Evolutionary conservation across 1,140 invertebrate genomes (phyloP), one percentile per base, ranked within the genome.

Genomic region (Magallana ariakensis): DNA sequence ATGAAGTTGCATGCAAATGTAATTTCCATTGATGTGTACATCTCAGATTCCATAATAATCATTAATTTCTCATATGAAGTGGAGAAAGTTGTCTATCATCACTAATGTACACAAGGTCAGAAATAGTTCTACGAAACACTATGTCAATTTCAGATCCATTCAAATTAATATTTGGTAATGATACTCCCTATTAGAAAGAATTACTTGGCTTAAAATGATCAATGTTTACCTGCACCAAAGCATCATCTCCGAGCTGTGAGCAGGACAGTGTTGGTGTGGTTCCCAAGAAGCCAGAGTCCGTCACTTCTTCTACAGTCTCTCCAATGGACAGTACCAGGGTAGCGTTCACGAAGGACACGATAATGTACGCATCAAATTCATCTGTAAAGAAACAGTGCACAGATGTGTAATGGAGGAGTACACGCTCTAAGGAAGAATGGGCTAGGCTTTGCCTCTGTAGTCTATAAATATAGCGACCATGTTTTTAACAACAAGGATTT

Each of bases 261-360:
- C 99, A 99, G 83, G 97, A 98, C 0, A 99, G 95, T 0, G 99
- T 99, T 0, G 98, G 99, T 0, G 99, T 99, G 1, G 99, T 99
- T 87, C 99, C 99, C 83, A 99, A 95, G 94, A 99, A 99, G 56
- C 99, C 99, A 83, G 99, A 99, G 95, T 99, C 99, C 8, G 99
- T 99, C 1, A 99, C 99, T 97, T 99, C 99, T 95, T 99, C 99
- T 56, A 99, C 99, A 89, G 99, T 99, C 95, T 99, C 99, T 89
- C 99, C 99, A 94, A 99, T 99, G 89, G 98, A 99, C 90, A 99
- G 96, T 87, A 99, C 99, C 90, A 99, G 96, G 53, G 99, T 99
- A 87, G 99, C 99, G 95, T 99, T 99, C 60, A 99, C 97, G 97
- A 99, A 99, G 70, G 99, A 99, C 89, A 99, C 99, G 94, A 99